Evolutionary conservation across 2,888 invertebrate genomes (phyloP).

Genomic region (Phrixothrix hirtus): DNA sequence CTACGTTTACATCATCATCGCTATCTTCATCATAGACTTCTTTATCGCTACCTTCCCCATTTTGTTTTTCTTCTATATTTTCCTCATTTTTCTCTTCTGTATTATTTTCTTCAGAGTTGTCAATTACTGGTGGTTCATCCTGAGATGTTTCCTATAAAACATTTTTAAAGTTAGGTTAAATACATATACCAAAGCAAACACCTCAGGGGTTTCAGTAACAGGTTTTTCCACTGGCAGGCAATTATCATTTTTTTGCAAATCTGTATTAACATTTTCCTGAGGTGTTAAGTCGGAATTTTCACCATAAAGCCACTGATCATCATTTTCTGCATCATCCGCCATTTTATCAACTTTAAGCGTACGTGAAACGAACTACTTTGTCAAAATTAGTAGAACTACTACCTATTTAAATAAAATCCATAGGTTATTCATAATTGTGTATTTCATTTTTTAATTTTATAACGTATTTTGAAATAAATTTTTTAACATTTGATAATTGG

Average conservation of each 20-base stretch:
- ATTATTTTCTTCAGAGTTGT: conserved; percentile 1
- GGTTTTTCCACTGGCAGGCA: too few species aligned
- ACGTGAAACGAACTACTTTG: neutral
- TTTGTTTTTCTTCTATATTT: conserved; percentile 51
- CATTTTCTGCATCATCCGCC: conserved; percentile 73
- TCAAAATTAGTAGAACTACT: neutral
- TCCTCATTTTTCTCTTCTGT: conserved; percentile 45
- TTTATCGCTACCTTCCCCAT: conserved; percentile 57
- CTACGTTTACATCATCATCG: conserved; percentile 88
- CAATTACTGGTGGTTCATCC: conserved; percentile 1
- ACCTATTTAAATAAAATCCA: neutral
- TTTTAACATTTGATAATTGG: too few species aligned
- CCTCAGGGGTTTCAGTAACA: neutral
- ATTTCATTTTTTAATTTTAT: too few species aligned
- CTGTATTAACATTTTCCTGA: conserved; percentile 37
- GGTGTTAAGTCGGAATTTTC: conserved; percentile 69
- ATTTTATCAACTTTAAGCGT: conserved; percentile 54
- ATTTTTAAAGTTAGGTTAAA: neutral
- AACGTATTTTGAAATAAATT: neutral
- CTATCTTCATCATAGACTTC: conserved; percentile 67
- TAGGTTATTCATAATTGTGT: too few species aligned
- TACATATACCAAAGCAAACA: too few species aligned
- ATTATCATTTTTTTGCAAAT: too few species aligned
- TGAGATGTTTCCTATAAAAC: conserved; percentile 1
- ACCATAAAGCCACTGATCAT: conserved; percentile 88